Base-by-base conservation (phyloP, 2,888 invertebrate species). In the Scaptomyza caliginosa region DNA sequence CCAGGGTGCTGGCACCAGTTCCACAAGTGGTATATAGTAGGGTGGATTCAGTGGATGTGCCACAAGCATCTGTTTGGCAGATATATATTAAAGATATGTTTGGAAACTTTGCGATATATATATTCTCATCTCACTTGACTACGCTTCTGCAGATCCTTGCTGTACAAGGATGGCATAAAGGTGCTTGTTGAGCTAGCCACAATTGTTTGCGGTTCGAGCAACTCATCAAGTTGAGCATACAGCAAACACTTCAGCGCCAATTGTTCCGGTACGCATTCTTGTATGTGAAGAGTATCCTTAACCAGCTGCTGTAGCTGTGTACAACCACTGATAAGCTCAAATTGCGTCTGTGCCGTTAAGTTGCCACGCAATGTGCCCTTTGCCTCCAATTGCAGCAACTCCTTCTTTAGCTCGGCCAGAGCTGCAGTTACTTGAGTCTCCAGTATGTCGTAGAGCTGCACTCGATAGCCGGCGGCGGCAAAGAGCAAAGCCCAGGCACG, bases 401-500 rank as follows among this genome's bases (percentile, higher is more conserved):
- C 96, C 7, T 93, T 89, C 71, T 94, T 91, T 52, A 98, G 94
- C 74, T 96, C 95, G 4, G 92, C 92, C 3, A 97, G 91, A 0
- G 97, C 97, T 28, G 93, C 93, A 3, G 93, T 91, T 13, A 97
- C 93, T 91, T 96, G 96, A 64, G 95, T 93, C 1, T 94, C 93
- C 36, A 96, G 92, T 49, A 96, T 95, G 88, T 99, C 99, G 90
- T 94, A 99, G 50, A 99, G 92, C 24, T 93, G 93, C n/a, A 99
- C 98, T 84, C 95, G 93, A 91, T 98, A 98, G 4, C 98, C 98
- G 2, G 95, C 96, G 7, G 96, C 94, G 0, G 97, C 97, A 91
- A 98, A 99, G 24, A 99, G 93, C 97, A 99, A 97, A 0, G 98
- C 96, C 98, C 98, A 99, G 89, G 98, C 98, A 54, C 97, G 94